Conservation (phyloP, 2,888 invertebrate genomes). For the Melipona beecheii region DNA sequence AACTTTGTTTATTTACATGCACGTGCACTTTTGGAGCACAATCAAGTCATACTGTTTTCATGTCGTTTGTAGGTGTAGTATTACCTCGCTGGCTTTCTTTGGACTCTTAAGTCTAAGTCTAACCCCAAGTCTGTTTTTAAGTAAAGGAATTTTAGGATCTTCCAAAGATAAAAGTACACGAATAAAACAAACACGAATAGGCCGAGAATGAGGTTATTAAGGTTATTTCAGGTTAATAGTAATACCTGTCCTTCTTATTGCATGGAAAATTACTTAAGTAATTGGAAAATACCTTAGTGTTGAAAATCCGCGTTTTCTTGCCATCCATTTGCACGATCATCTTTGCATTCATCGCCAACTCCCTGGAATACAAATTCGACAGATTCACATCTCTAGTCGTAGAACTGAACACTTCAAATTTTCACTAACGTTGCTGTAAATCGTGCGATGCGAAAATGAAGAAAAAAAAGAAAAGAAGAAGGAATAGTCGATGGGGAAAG, state of each 20-base stretch:
- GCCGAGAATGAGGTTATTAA: background rate
- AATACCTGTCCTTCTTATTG: background rate
- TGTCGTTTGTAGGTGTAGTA: background rate
- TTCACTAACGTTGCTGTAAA: background rate
- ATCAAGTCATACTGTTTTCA: background rate
- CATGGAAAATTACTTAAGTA: background rate
- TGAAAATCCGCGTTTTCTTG: conserved; percentile 91
- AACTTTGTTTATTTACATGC: background rate
- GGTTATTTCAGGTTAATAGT: conserved; percentile 36
- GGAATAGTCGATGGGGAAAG: background rate
- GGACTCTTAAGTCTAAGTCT: background rate
- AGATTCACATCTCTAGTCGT: conserved; percentile 36
- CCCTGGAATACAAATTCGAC: conserved; percentile 87
- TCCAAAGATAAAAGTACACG: background rate
- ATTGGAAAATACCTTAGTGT: conserved; percentile 88
- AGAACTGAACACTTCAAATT: conserved; percentile 10
- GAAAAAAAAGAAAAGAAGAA: background rate
- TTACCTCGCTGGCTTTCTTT: background rate
- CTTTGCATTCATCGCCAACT: conserved; percentile 92
- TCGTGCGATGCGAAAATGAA: background rate
- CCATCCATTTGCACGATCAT: conserved; percentile 94
- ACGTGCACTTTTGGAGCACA: background rate
- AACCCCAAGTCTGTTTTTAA: background rate
- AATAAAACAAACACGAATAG: background rate
- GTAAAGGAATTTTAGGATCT: background rate